Evolutionary conservation across 2,888 invertebrate genomes (phyloP).

Genomic region (Dione vanillae): DNA sequence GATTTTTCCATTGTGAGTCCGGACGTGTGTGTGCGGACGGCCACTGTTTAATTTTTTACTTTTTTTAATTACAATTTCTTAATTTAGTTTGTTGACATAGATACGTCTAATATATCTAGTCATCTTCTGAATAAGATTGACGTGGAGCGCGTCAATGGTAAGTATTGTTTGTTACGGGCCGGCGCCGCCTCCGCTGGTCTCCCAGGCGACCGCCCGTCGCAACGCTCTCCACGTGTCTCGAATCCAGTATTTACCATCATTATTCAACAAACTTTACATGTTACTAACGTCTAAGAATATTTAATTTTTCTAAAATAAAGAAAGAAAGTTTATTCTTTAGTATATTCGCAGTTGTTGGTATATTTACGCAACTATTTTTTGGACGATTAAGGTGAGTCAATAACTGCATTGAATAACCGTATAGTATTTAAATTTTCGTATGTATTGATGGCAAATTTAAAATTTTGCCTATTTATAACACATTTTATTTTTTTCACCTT

Average conservation of each 20-base stretch:
- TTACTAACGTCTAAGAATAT: conserved; percentile 37
- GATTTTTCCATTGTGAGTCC: background rate
- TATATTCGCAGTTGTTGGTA: background rate
- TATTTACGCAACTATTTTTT: no score
- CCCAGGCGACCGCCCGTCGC: conserved; percentile 72
- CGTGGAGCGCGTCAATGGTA: conserved; percentile 46
- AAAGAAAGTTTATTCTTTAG: background rate
- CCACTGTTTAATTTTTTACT: background rate
- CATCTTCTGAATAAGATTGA: conserved; percentile 47
- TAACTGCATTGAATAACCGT: background rate
- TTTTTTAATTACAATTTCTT: background rate
- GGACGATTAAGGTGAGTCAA: no score
- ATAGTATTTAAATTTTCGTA: background rate
- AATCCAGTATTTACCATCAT: conserved; percentile 44
- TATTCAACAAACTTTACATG: conserved; percentile 47
- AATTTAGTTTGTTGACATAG: background rate
- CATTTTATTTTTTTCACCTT: no score
- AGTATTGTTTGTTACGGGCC: conserved; percentile 50
- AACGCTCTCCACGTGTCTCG: conserved; percentile 54
- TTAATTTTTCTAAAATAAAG: conserved; percentile 11
- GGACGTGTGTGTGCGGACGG: background rate
- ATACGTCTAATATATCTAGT: conserved; percentile 43
- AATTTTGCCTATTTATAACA: background rate
- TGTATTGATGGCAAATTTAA: background rate
- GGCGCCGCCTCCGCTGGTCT: conserved; percentile 65